phyloP scores from a whole-genome alignment of 2,797 vertebrate species.

The Helostoma temminkii region DNA sequence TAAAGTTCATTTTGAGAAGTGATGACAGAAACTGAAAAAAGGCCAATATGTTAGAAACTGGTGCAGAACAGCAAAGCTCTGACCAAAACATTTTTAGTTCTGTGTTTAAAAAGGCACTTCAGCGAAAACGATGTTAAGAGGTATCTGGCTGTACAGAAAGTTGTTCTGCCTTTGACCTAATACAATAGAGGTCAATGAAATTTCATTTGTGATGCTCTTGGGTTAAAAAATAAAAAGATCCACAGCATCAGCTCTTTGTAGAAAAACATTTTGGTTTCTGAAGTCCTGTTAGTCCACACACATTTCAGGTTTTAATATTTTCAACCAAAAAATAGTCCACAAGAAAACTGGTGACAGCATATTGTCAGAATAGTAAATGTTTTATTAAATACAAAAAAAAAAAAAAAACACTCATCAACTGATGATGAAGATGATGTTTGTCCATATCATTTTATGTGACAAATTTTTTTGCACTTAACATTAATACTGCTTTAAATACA shows the following conservation, averaged over 20 bases:
- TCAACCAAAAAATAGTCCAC: too few species aligned
- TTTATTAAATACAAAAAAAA: too few species aligned
- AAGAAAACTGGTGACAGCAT: too few species aligned
- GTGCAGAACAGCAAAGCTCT: neutral
- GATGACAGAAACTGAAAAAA: neutral
- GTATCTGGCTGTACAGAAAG: neutral
- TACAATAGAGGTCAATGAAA: neutral
- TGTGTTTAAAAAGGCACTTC: neutral
- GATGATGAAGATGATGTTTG: too few species aligned
- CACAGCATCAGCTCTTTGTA: neutral
- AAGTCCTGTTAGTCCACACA: too few species aligned
- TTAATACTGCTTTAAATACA: constrained; percentile 22
- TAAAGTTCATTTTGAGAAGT: neutral
- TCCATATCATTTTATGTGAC: too few species aligned
- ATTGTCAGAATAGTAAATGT: too few species aligned
- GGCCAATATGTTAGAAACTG: neutral
- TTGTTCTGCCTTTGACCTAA: neutral
- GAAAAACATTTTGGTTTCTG: too few species aligned
- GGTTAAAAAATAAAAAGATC: neutral
- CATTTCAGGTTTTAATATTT: too few species aligned
- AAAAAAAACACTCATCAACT: too few species aligned
- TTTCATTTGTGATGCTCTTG: neutral
- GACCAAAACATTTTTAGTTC: neutral
- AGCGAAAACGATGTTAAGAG: neutral
- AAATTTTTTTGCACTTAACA: too few species aligned